A percentile compares a stretch with the other conserved stretches of the same genome.
phyloP scores from a whole-genome alignment of 2,888 invertebrate species.

The Rhagophthalmus giganteus region DNA sequence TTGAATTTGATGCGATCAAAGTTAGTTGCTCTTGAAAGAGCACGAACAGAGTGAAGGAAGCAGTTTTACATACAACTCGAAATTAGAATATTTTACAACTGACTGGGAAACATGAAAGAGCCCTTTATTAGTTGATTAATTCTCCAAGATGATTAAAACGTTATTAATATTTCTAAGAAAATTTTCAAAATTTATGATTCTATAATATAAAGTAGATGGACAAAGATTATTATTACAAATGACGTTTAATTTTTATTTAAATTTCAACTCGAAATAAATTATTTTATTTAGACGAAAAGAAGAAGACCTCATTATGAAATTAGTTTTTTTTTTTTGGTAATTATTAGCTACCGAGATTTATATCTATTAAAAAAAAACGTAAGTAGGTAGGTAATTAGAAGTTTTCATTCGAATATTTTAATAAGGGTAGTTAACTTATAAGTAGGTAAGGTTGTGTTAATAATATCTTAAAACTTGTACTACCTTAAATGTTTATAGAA shows the following conservation, averaged over 20 bases:
- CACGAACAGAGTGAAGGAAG: conserved; percentile 38
- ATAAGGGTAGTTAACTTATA: neutral
- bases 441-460: too few relatives aligned
- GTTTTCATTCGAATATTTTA: neutral
- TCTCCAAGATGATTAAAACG: conserved; percentile 30
- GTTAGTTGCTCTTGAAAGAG: conserved; percentile 42
- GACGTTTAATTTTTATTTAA: neutral
- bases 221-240: neutral
- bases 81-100: conserved; percentile 41
- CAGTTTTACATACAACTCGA: conserved; percentile 40
- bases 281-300: too few relatives aligned
- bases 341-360: neutral
- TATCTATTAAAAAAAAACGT: neutral
- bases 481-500: too few relatives aligned
- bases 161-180: conserved; percentile 24
- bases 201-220: neutral
- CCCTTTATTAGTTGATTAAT: conserved; percentile 28
- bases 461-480: too few relatives aligned
- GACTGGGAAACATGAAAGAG: conserved; percentile 32
- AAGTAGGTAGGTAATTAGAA: neutral
- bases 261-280: too few relatives aligned
- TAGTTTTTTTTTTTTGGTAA: neutral
- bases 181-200: conserved; percentile 14
- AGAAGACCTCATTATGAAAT: neutral
- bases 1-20: conserved; percentile 51